phyloP scores from a whole-genome alignment of 1,140 invertebrate species.

The Planococcus citri region DNA sequence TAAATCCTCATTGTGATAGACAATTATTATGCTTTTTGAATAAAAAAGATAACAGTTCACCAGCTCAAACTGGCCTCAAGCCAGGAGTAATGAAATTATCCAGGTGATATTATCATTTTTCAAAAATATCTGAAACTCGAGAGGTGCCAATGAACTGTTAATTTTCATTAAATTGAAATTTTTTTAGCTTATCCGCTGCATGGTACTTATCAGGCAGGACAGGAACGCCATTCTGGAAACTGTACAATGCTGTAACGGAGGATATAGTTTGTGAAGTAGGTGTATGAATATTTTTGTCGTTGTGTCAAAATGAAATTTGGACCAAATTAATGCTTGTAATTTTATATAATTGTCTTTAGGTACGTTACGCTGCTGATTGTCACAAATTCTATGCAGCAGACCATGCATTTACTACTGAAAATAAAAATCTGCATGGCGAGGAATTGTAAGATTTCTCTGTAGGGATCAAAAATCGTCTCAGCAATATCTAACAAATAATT shows the following conservation, averaged over 20 bases:
- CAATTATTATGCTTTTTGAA: conserved; percentile 66
- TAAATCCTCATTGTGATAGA: conserved; percentile 53
- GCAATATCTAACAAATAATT: background rate
- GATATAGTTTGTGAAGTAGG: conserved; percentile 45
- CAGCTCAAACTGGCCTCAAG: conserved; percentile 42
- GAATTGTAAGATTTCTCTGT: conserved; percentile 42
- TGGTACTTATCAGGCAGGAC: conserved; percentile 51
- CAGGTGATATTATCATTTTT: conserved; percentile 30
- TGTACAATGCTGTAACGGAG: conserved; percentile 47
- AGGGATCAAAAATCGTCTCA: background rate
- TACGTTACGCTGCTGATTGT: conserved; percentile 55
- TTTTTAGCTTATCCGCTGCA: conserved; percentile 49
- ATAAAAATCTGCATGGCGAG: conserved; percentile 41
- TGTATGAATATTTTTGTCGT: conserved; percentile 13
- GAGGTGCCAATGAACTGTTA: background rate
- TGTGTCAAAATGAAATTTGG: background rate
- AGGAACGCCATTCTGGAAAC: conserved; percentile 46
- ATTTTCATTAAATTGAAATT: background rate
- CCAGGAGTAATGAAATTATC: conserved; percentile 51
- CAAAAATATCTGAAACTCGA: background rate
- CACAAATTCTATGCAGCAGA: conserved; percentile 64
- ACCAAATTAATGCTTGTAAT: conserved; percentile 12
- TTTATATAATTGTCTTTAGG: conserved; percentile 39
- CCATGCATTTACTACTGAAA: conserved; percentile 62
- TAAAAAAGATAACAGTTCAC: conserved; percentile 38